Conservation (phyloP, 1,140 invertebrate species). For the Papilio aristodemus region DNA sequence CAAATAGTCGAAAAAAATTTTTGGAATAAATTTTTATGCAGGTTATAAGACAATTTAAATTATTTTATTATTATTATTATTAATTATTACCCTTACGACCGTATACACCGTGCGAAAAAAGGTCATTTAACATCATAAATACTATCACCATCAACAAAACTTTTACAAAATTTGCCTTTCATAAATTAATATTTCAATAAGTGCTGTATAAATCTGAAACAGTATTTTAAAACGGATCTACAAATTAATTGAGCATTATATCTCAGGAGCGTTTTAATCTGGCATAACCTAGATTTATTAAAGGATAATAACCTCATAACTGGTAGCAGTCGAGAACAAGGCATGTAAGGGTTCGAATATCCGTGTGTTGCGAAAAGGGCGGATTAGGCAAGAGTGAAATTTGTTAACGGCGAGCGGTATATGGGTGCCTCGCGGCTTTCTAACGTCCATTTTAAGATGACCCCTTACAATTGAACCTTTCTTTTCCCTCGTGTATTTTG, state of each 20-base stretch:
- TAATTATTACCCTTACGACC: no score
- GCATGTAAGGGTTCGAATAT: constrained; percentile 56
- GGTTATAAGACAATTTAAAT: no score
- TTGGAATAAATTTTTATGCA: no score
- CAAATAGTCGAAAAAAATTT: no score
- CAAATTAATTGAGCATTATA: constrained; percentile 64
- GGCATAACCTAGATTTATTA: constrained; percentile 73
- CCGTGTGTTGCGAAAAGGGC: constrained; percentile 62
- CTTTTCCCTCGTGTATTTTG: not conserved
- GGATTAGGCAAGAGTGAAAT: constrained; percentile 75
- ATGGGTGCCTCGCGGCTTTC: constrained; percentile 62
- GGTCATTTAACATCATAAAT: no score
- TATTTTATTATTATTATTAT: no score
- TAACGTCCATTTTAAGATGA: constrained; percentile 49
- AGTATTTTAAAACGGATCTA: constrained; percentile 46
- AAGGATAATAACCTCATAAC: constrained; percentile 70
- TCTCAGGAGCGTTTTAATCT: constrained; percentile 59
- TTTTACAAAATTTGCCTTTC: not conserved
- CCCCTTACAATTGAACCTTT: constrained; percentile 27
- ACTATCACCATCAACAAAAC: not conserved
- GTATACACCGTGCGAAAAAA: no score
- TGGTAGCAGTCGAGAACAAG: constrained; percentile 59
- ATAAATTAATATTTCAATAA: not conserved
- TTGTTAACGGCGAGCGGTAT: constrained; percentile 68
- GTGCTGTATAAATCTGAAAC: constrained; percentile 27